These are phyloP conservation scores for Drosophila repletoides DNA, from an alignment of 1,140 invertebrate species.

Conservation along the genomic window DNA sequence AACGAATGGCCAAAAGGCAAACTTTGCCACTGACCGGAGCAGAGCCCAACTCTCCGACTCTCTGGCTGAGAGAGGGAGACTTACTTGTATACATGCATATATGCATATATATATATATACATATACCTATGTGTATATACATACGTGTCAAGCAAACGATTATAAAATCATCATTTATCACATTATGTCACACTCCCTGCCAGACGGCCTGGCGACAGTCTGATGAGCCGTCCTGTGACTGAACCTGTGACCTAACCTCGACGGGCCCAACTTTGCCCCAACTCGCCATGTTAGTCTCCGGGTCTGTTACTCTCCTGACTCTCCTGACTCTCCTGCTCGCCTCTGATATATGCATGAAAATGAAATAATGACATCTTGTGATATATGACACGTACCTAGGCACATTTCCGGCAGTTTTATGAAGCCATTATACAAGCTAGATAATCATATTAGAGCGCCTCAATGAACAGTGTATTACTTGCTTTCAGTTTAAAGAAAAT, in stretches of 20 bases:
- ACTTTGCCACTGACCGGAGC: conserved; percentile 34
- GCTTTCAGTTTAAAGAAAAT: conserved; percentile 8
- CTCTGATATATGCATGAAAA: conserved; percentile 18
- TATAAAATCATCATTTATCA: conserved; percentile 81
- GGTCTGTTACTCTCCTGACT: background rate
- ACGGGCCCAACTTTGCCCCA: conserved; percentile 5
- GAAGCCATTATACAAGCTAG: background rate
- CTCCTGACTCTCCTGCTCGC: background rate
- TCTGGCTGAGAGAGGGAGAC: too few species aligned
- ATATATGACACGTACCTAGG: conserved; percentile 39
- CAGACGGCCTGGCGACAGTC: conserved; percentile 49
- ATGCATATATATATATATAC: background rate
- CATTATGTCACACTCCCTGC: conserved; percentile 59
- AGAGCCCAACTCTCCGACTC: background rate
- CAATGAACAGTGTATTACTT: background rate
- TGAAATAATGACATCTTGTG: conserved; percentile 58
- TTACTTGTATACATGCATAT: too few species aligned
- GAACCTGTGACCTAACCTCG: conserved; percentile 43
- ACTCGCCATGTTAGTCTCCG: too few species aligned
- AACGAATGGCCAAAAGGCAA: conserved; percentile 19
- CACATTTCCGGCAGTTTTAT: conserved; percentile 42
- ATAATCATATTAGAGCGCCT: conserved; percentile 23
- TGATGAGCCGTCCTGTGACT: conserved; percentile 37
- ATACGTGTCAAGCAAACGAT: conserved; percentile 68
- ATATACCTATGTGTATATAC: conserved; percentile 17